phyloP scores from a whole-genome alignment of 2,888 invertebrate species.

The Torymus texanus region DNA sequence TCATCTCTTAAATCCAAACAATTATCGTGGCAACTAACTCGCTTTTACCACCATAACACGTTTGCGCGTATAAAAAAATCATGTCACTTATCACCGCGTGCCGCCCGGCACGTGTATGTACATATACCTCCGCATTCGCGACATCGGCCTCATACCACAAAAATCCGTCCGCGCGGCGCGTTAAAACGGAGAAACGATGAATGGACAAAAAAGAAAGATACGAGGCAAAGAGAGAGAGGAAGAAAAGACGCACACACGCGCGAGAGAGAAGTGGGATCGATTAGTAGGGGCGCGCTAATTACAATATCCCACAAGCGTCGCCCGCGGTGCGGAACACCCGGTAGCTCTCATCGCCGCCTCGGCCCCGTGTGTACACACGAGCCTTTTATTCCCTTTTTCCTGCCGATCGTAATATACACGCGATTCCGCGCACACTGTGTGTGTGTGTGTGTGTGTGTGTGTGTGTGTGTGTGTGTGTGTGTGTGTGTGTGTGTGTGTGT shows the following conservation, averaged over 20 bases:
- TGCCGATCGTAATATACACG: conserved; percentile 13
- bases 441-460: no score
- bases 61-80: no score
- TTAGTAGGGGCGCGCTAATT: conserved; percentile 63
- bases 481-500: no score
- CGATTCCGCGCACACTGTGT: not conserved
- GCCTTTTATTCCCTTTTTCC: conserved; percentile 26
- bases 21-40: no score
- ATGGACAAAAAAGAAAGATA: not conserved
- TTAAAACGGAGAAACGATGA: not conserved
- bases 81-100: no score
- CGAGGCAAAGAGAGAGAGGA: not conserved
- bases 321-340: conserved; percentile 21
- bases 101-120: no score
- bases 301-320: conserved; percentile 36
- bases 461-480: no score
- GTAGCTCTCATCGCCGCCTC: conserved; percentile 25
- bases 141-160: no score
- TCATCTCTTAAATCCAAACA: no score
- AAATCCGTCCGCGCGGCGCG: not conserved
- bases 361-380: not conserved
- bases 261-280: conserved; percentile 41
- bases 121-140: no score
- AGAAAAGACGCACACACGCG: not conserved
- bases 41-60: no score